Conservation (phyloP, 2,888 invertebrate species). For the Sminthurides aquaticus region DNA sequence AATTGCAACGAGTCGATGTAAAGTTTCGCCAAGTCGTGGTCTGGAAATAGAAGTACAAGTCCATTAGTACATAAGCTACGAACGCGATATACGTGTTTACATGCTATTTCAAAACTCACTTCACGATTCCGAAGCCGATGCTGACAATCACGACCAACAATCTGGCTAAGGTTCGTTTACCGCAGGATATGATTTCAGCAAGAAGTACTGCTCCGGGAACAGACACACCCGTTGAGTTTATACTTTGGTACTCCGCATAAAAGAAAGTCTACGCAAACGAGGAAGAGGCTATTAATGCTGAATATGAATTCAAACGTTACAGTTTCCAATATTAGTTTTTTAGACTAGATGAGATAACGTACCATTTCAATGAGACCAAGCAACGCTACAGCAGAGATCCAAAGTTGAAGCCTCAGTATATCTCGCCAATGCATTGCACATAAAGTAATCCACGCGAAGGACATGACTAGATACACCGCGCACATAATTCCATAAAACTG, state of each 20-base stretch:
- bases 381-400: constrained; percentile 87
- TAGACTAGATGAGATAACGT: too few relatives aligned
- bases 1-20: constrained; percentile 78
- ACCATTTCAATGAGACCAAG: constrained; percentile 73
- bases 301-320: constrained; percentile 5
- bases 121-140: constrained; percentile 90
- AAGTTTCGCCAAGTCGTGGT: constrained; percentile 77
- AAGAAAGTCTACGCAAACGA: constrained; percentile 61
- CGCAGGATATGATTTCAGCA: constrained; percentile 85
- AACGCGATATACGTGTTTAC: not conserved
- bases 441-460: constrained; percentile 70
- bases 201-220: constrained; percentile 67
- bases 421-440: constrained; percentile 85
- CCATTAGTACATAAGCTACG: too few relatives aligned
- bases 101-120: constrained; percentile 61
- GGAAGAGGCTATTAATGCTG: not conserved
- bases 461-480: constrained; percentile 61
- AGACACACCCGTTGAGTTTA: constrained; percentile 61
- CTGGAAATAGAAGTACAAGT: constrained; percentile 52
- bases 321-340: too few relatives aligned
- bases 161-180: constrained; percentile 80
- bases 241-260: constrained; percentile 76
- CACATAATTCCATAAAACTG: constrained; percentile 89
- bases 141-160: constrained; percentile 92
- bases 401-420: constrained; percentile 83